Percentiles rank a stretch among this genome's conserved stretches.
phyloP scores from a whole-genome alignment of 2,797 vertebrate genomes.

The Taeniopygia guttata region DNA sequence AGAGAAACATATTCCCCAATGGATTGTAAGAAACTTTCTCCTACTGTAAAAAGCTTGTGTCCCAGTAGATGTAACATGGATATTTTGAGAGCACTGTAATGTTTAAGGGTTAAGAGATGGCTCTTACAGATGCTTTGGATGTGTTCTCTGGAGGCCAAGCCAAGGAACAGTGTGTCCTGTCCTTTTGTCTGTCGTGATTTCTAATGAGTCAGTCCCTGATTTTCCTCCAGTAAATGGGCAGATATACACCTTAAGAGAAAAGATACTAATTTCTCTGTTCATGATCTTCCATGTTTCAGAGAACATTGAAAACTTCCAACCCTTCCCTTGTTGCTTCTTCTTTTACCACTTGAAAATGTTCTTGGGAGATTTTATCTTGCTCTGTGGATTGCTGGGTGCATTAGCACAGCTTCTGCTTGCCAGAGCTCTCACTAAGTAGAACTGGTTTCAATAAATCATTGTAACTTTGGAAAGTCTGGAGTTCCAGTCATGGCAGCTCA shows the following conservation, averaged over 20 bases:
- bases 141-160: background rate
- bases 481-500: background rate
- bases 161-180: background rate
- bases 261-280: background rate
- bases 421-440: conserved; percentile 21
- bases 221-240: background rate
- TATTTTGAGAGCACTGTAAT: background rate
- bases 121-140: background rate
- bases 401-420: conserved; percentile 45
- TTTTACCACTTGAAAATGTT: conserved; percentile 50
- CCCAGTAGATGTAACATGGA: background rate
- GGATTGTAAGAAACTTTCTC: background rate
- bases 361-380: conserved; percentile 33
- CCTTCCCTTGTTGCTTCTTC: conserved; percentile 4
- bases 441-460: conserved; percentile 57
- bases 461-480: background rate
- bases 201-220: background rate
- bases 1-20: background rate
- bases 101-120: background rate
- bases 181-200: background rate
- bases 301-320: background rate
- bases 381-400: conserved; percentile 26
- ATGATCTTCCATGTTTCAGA: background rate
- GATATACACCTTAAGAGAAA: background rate
- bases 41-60: background rate